Evolutionary conservation across 2,888 invertebrate species (phyloP).

Genomic region (Blastobasis adustella): DNA sequence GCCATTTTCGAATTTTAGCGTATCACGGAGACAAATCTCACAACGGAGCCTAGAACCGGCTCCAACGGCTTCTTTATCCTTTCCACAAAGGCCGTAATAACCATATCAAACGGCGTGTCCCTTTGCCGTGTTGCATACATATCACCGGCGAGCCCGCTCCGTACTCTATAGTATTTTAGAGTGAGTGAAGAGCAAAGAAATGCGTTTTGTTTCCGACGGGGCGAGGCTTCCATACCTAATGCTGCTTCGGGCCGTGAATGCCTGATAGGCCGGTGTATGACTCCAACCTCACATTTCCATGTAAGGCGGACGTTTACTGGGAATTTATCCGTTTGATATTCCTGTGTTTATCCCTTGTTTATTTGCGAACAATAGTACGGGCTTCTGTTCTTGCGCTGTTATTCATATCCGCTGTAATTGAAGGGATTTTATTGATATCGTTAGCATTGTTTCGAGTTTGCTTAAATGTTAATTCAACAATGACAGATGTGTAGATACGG

Average conservation of each 20-base stretch:
- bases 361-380: no score
- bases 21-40: constrained; percentile 68
- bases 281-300: constrained; percentile 10
- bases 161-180: constrained; percentile 56
- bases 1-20: constrained; percentile 60
- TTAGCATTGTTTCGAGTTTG: no score
- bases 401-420: no score
- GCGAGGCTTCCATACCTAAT: constrained; percentile 57
- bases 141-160: constrained; percentile 37
- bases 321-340: constrained; percentile 11
- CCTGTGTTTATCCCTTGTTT: background rate
- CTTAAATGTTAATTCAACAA: no score
- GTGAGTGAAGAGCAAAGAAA: constrained; percentile 61
- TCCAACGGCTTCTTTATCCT: constrained; percentile 60
- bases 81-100: constrained; percentile 70
- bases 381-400: no score
- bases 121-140: constrained; percentile 68
- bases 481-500: no score
- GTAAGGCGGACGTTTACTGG: constrained; percentile 11
- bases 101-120: constrained; percentile 73
- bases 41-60: constrained; percentile 39
- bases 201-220: constrained; percentile 63
- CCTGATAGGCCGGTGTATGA: constrained; percentile 24
- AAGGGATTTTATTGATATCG: no score
- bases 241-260: constrained; percentile 39